These are phyloP conservation scores for Neocrepidodera transversa DNA, from an alignment of 2,888 invertebrate genomes.

Conservation along the genomic window DNA sequence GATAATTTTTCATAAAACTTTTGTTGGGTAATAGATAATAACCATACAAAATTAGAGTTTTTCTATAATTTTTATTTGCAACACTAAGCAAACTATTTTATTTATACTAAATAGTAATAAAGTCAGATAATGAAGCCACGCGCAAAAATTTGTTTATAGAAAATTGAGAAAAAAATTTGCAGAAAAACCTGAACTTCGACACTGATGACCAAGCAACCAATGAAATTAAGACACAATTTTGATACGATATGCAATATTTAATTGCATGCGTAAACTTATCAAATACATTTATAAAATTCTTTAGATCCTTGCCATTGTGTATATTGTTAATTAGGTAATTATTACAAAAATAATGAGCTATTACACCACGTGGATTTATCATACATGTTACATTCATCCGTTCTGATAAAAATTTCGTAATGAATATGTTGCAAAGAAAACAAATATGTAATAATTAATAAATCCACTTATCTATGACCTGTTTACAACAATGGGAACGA, in stretches of 20 bases:
- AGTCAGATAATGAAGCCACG: too few species aligned
- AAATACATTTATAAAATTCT: conserved; percentile 4
- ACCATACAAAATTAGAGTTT: too few species aligned
- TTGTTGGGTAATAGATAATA: too few species aligned
- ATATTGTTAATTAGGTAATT: conserved; percentile 23
- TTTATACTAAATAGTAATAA: too few species aligned
- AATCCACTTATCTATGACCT: conserved; percentile 34
- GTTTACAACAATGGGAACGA: conserved; percentile 25
- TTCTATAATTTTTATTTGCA: too few species aligned
- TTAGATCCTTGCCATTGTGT: conserved; percentile 13
- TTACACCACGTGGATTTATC: conserved; percentile 24
- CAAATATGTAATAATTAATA: conserved; percentile 34
- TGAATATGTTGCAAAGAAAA: conserved; percentile 25
- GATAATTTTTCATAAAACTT: too few species aligned
- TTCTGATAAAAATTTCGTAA: conserved; percentile 29
- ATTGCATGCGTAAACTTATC: conserved; percentile 12
- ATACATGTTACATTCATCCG: conserved; percentile 21
- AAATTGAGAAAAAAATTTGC: background rate
- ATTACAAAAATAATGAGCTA: conserved; percentile 22
- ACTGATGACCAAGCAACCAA: background rate
- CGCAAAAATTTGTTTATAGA: too few species aligned
- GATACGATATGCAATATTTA: conserved; percentile 15
- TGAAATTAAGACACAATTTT: conserved; percentile 5
- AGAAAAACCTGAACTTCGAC: conserved; percentile 10
- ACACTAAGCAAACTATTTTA: too few species aligned